Evolutionary conservation across 2,797 vertebrate species (phyloP), one percentile per base, ranked within the genome.

Genomic region (Mus spretus): DNA sequence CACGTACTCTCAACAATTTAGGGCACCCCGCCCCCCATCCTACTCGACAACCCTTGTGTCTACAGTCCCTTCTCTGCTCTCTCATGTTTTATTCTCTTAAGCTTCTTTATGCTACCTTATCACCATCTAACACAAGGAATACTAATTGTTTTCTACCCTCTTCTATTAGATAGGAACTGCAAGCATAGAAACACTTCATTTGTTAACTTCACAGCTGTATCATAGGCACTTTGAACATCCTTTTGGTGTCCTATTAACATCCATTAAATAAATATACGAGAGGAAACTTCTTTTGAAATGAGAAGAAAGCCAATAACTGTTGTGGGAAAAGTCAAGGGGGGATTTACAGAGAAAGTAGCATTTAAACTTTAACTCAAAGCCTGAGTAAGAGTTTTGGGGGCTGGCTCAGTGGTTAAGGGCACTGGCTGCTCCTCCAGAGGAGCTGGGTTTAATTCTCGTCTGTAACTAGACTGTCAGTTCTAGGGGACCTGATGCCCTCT

Each of bases 311-410:
- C 28, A 26, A 22, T 72, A 70, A 75, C 6, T 61, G 31, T 89
- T 74, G 6, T 17, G 63, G 74, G 72, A 28, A 61, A 87, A 63
- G 37, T 40, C 79, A 74, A 80, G 24, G 55, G 63, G 63, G 20
- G 17, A n/a, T 70, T 91, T 50, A 6, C 13, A 96, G 90, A 85
- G 37, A 89, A 91, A 63, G 40, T 44, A 12, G 28, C 15, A 74
- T 93, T 87, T 92, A 65, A 87, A 24, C 50, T 75, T 67, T 50
- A 22, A 57, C 75, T 85, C 80, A 61, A 90, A 93, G 61, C n/a
- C 9, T 55, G 47, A 86, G 53, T 7, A 70, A 26, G 83, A 78
- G 34, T 88, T 70, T 67, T n/a, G 47, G 31, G 22, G 6, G 12
- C 63, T 53, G 83, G 20, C 34, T 70, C 31, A 53, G 40, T 2